These are phyloP conservation scores for Cantharis rufa DNA, from an alignment of 2,888 invertebrate genomes.

Conservation along the genomic window DNA sequence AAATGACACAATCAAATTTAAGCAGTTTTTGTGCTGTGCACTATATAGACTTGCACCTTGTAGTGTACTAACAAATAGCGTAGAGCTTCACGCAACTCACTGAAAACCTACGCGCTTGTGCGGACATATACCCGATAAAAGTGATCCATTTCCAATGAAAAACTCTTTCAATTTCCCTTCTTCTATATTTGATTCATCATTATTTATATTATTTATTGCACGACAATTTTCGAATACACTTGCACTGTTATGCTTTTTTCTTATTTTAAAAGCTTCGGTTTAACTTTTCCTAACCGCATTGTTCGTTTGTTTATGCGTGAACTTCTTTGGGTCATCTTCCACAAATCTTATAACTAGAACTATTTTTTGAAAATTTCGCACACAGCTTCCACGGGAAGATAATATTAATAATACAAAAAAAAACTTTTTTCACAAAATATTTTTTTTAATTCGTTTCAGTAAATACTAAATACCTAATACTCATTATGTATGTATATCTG, in stretches of 20 bases:
- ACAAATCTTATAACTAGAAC: too few relatives aligned
- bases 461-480: too few relatives aligned
- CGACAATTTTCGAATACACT: not conserved
- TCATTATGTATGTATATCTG: too few relatives aligned
- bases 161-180: not conserved
- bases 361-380: too few relatives aligned
- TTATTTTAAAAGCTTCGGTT: not conserved
- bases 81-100: slow-evolving; percentile 25
- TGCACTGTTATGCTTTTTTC: not conserved
- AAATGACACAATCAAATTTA: slow-evolving; percentile 37
- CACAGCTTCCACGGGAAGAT: too few relatives aligned
- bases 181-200: not conserved
- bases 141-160: slow-evolving; percentile 2
- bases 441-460: too few relatives aligned
- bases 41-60: slow-evolving; percentile 34
- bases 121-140: slow-evolving; percentile 26
- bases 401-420: too few relatives aligned
- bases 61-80: slow-evolving; percentile 30
- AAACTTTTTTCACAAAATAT: too few relatives aligned
- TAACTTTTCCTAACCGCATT: too few relatives aligned
- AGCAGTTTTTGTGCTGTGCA: slow-evolving; percentile 31
- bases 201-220: not conserved
- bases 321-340: too few relatives aligned
- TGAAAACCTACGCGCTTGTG: slow-evolving; percentile 28
- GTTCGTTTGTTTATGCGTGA: too few relatives aligned